Conservation (phyloP, 2,888 invertebrate genomes). For the Orthosia incerta region DNA sequence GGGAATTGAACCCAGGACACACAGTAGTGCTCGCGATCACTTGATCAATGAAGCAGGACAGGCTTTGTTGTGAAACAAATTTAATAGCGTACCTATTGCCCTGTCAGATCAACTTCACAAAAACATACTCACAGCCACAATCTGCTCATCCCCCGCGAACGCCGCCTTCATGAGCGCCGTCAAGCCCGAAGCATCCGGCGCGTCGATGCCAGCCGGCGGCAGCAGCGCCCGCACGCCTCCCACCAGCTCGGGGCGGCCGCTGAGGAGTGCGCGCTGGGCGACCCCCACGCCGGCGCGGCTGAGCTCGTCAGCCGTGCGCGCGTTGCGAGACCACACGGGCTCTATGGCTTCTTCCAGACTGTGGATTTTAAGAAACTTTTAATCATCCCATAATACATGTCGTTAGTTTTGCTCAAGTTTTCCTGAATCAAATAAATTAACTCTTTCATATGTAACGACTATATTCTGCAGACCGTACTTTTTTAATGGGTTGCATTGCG, state of each 20-base stretch:
- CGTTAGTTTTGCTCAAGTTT: too few species aligned
- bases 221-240: slow-evolving; percentile 94
- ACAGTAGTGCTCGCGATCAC: too few species aligned
- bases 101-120: neutral
- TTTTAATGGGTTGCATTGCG: too few species aligned
- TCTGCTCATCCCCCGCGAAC: slow-evolving; percentile 94
- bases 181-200: slow-evolving; percentile 94
- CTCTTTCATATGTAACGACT: too few species aligned
- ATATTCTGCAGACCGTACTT: too few species aligned
- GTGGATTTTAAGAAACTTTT: slow-evolving; percentile 20
- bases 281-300: slow-evolving; percentile 93
- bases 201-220: slow-evolving; percentile 93
- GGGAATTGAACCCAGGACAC: too few species aligned
- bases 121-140: slow-evolving; percentile 90
- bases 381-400: too few species aligned
- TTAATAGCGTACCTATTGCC: neutral
- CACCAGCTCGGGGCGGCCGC: slow-evolving; percentile 95
- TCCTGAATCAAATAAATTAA: too few species aligned
- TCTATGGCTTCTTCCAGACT: slow-evolving; percentile 91
- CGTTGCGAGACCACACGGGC: slow-evolving; percentile 85
- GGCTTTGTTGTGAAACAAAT: neutral
- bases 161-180: slow-evolving; percentile 96
- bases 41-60: too few species aligned
- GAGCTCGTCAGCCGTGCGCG: slow-evolving; percentile 89
- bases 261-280: slow-evolving; percentile 95